Conservation (phyloP, 2,797 vertebrate species). For the Mormyrops attenuatus region DNA sequence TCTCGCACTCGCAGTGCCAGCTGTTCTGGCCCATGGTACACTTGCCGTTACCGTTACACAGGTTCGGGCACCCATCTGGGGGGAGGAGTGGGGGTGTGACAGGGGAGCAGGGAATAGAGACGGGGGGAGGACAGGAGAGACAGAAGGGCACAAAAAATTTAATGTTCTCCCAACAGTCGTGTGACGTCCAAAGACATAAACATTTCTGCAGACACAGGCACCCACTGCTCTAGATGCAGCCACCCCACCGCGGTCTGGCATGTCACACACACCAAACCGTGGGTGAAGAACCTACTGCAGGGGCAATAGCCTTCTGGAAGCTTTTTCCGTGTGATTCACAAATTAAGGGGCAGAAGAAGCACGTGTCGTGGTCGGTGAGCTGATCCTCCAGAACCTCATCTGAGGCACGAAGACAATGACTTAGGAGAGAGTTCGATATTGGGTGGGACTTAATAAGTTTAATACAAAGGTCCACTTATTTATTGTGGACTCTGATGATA, state of each 20-base stretch:
- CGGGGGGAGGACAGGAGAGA: neutral
- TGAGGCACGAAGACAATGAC: neutral
- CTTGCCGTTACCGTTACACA: constrained; percentile 80
- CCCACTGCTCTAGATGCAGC: neutral
- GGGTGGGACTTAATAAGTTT: neutral
- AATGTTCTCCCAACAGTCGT: neutral
- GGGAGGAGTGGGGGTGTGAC: constrained; percentile 28
- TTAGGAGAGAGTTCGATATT: neutral
- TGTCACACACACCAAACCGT: neutral
- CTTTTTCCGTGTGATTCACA: neutral
- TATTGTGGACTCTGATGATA: neutral
- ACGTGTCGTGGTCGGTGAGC: neutral
- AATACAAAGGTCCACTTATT: neutral
- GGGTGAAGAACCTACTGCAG: neutral
- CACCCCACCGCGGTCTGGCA: neutral
- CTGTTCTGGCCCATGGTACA: constrained; percentile 83
- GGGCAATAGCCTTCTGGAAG: neutral
- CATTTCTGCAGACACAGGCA: neutral
- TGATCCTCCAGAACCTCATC: neutral
- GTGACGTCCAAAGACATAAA: constrained; percentile 18
- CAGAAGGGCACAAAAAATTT: constrained; percentile 7
- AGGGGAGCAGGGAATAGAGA: neutral
- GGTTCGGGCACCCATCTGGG: constrained; percentile 80
- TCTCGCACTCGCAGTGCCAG: constrained; percentile 86
- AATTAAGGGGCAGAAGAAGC: neutral